phyloP scores from a whole-genome alignment of 2,888 invertebrate genomes.

The Oscheius myriophilus region DNA sequence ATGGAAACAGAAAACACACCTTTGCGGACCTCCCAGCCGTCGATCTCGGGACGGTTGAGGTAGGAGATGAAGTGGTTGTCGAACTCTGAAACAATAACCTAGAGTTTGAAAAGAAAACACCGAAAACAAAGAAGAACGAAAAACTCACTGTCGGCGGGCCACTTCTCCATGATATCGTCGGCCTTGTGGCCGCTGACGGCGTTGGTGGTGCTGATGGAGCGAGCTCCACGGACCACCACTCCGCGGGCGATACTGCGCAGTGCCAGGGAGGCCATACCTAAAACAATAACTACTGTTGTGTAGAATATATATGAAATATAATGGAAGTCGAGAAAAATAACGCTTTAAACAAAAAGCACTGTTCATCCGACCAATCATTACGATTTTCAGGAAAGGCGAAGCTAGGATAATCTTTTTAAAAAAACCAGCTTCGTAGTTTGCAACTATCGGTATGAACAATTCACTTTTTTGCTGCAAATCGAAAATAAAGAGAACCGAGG shows the following conservation, averaged over 20 bases:
- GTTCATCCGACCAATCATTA: too few species aligned
- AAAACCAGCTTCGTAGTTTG: too few species aligned
- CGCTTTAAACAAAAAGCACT: too few species aligned
- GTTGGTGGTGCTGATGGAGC: slow-evolving; percentile 38
- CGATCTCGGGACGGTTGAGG: slow-evolving; percentile 69
- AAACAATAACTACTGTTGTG: background rate
- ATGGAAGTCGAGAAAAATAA: too few species aligned
- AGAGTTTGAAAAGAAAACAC: background rate
- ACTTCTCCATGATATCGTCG: slow-evolving; percentile 67
- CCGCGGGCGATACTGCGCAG: slow-evolving; percentile 42
- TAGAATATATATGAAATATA: background rate
- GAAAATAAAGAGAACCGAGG: too few species aligned
- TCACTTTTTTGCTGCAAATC: too few species aligned
- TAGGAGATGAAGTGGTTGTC: slow-evolving; percentile 70
- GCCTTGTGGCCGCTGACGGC: slow-evolving; percentile 37
- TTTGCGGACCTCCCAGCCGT: slow-evolving; percentile 71
- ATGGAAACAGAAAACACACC: slow-evolving; percentile 45
- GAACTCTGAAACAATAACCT: slow-evolving; percentile 56
- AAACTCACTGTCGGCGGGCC: slow-evolving; percentile 65
- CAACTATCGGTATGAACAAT: too few species aligned
- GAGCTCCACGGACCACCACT: slow-evolving; percentile 19
- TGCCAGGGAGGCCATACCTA: slow-evolving; percentile 56
- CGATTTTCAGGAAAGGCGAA: too few species aligned
- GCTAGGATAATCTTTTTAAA: too few species aligned
- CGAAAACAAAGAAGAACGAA: slow-evolving; percentile 18